These are phyloP conservation scores for Dissostichus mawsoni DNA, from an alignment of 2,113 vertebrate genomes.

Conservation along the genomic window DNA sequence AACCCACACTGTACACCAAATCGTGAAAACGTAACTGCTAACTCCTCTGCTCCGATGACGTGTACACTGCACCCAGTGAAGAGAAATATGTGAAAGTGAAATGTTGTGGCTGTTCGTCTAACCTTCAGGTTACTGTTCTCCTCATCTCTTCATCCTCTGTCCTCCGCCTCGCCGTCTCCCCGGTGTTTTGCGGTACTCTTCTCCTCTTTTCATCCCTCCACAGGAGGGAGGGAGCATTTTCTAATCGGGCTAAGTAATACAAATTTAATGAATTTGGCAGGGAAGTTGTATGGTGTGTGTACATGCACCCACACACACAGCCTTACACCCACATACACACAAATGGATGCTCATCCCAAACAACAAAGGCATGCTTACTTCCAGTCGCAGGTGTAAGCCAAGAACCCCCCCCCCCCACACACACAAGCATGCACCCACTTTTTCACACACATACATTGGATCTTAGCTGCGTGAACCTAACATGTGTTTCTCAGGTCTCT, in stretches of 20 bases:
- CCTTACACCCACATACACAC: constrained; percentile 5
- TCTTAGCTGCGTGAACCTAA: constrained; percentile 11
- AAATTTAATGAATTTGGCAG: constrained; percentile 76
- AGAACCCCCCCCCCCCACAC: background rate
- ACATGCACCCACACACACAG: constrained; percentile 19
- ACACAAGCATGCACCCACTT: background rate
- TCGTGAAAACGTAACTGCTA: too few relatives aligned
- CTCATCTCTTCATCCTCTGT: constrained; percentile 9
- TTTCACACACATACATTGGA: background rate
- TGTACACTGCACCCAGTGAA: background rate
- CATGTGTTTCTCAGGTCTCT: constrained; percentile 32
- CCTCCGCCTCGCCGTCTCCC: constrained; percentile 18
- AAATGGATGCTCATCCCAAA: constrained; percentile 19
- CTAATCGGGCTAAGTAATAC: constrained; percentile 72
- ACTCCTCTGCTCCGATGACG: background rate
- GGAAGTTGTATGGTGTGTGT: constrained; percentile 32
- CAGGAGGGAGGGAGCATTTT: constrained; percentile 56
- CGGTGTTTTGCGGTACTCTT: constrained; percentile 25
- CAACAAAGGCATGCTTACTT: constrained; percentile 20
- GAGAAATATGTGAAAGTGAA: background rate
- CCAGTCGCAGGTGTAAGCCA: constrained; percentile 46
- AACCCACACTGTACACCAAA: too few relatives aligned
- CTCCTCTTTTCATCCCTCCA: constrained; percentile 60
- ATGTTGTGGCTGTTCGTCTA: constrained; percentile 6
- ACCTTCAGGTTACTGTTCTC: constrained; percentile 12